A percentile compares a stretch with the other conserved stretches of the same genome.
Evolutionary conservation across 1,140 invertebrate genomes (phyloP).

Genomic region (Copidosoma floridanum): DNA sequence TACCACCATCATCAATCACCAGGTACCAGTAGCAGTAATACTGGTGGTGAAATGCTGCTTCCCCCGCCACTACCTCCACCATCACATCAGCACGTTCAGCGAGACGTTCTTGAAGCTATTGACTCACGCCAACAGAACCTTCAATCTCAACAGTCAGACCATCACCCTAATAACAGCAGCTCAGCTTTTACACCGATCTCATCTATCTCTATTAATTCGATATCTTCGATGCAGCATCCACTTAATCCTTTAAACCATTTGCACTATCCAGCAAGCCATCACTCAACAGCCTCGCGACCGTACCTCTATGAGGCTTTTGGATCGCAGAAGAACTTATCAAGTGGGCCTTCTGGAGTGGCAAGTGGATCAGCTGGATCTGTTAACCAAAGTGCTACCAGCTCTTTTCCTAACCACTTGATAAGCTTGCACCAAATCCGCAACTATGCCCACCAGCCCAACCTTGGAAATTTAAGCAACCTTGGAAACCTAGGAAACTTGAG

Average conservation of each 20-base stretch:
- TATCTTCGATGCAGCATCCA: slow-evolving; percentile 54
- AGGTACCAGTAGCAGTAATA: not conserved
- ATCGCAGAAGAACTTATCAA: slow-evolving; percentile 59
- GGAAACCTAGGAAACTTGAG: slow-evolving; percentile 50
- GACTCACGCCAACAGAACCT: not conserved
- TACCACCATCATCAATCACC: too few relatives aligned
- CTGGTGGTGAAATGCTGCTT: too few relatives aligned
- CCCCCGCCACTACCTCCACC: slow-evolving; percentile 49
- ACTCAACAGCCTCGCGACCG: slow-evolving; percentile 71
- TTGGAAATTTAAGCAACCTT: slow-evolving; percentile 53
- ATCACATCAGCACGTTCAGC: slow-evolving; percentile 47
- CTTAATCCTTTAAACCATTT: slow-evolving; percentile 70
- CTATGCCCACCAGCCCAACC: slow-evolving; percentile 86
- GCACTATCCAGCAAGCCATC: slow-evolving; percentile 57
- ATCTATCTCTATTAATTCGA: slow-evolving; percentile 70
- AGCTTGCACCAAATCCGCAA: slow-evolving; percentile 95
- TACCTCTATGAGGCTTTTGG: slow-evolving; percentile 93
- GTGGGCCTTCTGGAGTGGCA: too few relatives aligned
- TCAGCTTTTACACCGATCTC: slow-evolving; percentile 91
- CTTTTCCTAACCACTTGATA: slow-evolving; percentile 92
- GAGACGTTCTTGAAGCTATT: too few relatives aligned
- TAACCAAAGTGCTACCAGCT: slow-evolving; percentile 53
- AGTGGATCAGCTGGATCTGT: slow-evolving; percentile 39
- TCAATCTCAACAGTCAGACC: slow-evolving; percentile 17
- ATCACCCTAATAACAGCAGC: slow-evolving; percentile 60